These are phyloP conservation scores for Uria lomvia DNA, from an alignment of 2,113 vertebrate genomes.

Conservation along the genomic window DNA sequence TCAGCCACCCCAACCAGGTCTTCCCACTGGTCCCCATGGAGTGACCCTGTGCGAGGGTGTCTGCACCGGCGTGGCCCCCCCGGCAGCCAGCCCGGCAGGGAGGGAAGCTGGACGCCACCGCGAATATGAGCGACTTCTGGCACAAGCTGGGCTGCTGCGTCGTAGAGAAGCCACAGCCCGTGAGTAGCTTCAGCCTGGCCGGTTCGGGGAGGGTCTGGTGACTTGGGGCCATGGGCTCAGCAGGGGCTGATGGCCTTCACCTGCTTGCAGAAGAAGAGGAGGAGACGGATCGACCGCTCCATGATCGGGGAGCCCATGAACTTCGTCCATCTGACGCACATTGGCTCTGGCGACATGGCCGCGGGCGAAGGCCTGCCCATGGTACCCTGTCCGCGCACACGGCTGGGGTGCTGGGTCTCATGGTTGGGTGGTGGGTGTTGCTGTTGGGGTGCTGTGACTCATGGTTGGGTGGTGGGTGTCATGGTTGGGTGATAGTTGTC, in stretches of 20 bases:
- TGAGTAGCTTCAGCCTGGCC: conserved; percentile 39
- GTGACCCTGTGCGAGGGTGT: neutral
- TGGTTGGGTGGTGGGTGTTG: too few relatives aligned
- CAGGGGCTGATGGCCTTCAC: neutral
- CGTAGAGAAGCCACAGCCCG: conserved; percentile 88
- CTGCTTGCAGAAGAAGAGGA: conserved; percentile 78
- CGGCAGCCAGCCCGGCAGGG: neutral
- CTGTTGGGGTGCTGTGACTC: accelerated
- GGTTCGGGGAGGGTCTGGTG: accelerated
- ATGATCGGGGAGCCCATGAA: conserved; percentile 96
- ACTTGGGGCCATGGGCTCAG: accelerated
- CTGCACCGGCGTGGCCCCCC: neutral
- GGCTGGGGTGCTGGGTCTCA: neutral
- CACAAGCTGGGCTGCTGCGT: conserved; percentile 94
- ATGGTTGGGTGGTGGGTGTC: accelerated
- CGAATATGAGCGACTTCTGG: conserved; percentile 93
- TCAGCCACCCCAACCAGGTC: neutral
- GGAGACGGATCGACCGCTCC: conserved; percentile 85
- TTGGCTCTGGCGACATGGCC: conserved; percentile 89
- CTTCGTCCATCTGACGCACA: conserved; percentile 92
- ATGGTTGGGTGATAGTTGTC: accelerated
- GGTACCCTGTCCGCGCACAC: conserved; percentile 37
- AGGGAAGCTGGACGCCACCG: conserved; percentile 60
- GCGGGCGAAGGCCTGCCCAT: conserved; percentile 78
- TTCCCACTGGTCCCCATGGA: neutral